Base-by-base conservation (phyloP, 2,888 invertebrate genomes). In the Pyrrhosoma nymphula region DNA sequence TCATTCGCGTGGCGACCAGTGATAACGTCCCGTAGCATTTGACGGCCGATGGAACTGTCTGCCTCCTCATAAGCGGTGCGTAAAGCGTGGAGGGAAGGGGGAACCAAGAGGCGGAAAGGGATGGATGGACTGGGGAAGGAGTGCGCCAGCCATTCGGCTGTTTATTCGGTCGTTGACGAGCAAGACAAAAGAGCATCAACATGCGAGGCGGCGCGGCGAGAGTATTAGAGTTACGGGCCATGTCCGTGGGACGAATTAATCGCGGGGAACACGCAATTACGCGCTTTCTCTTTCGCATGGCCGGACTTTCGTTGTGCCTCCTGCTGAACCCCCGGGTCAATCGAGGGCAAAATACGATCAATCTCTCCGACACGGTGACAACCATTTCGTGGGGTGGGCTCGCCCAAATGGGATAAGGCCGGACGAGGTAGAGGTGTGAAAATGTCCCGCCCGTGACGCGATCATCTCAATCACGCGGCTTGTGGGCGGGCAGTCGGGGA, bases 11-110 rank as follows among this genome's bases (percentile, higher is more conserved):
- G 93, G 93, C 26, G 23, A 20, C 26, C 69, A 93, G 93, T 75
- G 69, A 75, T 93, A 75, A 93, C 69, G 93, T 91, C 60, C n/a
- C n/a, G 39, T 69, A 69, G n/a, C 69, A 93, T 93, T 75, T 60
- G 60, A 60, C 16, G 55, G 47, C 39, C 93, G 47, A 63, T 35
- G 63, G 23, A 91, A 91, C 91, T 23, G 56, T 16, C 35, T 75
- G 39, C 63, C 35, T 93, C 20, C 20, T 20, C 60, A 20, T 75
- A 75, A n/a, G 93, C 39, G 69, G 69, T 35, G 47, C 93, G 35
- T 93, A 55, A 93, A 69, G n/a, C 93, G 35, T 69, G 23, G 69
- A 93, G 69, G 8, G 63, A 26, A 93, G 39, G 93, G 69, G 10
- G 47, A 55, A 93, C n/a, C 35, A 23, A 39, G 35, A 0, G 8